These are phyloP conservation scores for Drosophila asahinai DNA, from an alignment of 1,140 invertebrate genomes.

Conservation along the genomic window DNA sequence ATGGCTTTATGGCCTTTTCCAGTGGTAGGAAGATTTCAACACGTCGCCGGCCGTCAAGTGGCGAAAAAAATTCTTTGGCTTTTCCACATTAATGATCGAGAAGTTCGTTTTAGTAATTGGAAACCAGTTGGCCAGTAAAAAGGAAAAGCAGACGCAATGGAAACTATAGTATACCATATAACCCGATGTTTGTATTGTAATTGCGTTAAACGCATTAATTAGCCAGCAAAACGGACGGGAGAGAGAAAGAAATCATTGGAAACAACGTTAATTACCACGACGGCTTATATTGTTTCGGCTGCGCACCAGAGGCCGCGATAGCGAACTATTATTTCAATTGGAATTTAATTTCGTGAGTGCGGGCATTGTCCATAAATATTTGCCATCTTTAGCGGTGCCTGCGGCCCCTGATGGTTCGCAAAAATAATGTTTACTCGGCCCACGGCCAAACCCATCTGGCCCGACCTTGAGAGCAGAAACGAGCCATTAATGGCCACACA, in stretches of 20 bases:
- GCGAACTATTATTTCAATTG: conserved; percentile 69
- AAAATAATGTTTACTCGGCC: conserved; percentile 34
- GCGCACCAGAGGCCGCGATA: conserved; percentile 21
- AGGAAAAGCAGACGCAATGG: conserved; percentile 36
- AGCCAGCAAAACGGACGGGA: conserved; percentile 48
- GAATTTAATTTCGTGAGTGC: conserved; percentile 58
- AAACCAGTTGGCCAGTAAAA: conserved; percentile 59
- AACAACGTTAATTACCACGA: conserved; percentile 57
- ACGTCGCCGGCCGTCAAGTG: conserved; percentile 37
- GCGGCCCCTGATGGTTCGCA: conserved; percentile 18
- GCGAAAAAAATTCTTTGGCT: conserved; percentile 37
- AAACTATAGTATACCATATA: conserved; percentile 19
- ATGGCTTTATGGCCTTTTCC: conserved; percentile 61
- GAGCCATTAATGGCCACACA: conserved; percentile 25
- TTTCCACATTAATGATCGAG: conserved; percentile 49
- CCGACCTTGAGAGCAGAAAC: conserved; percentile 58
- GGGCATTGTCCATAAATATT: conserved; percentile 45
- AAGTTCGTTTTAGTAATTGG: conserved; percentile 54
- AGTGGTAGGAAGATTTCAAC: conserved; percentile 50
- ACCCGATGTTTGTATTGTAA: conserved; percentile 43
- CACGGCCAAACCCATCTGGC: conserved; percentile 26
- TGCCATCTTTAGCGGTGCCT: conserved; percentile 31
- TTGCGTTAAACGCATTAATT: conserved; percentile 69
- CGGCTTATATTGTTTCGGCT: conserved; percentile 50
- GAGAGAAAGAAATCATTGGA: conserved; percentile 64